A percentile compares a stretch with the other conserved stretches of the same genome.
phyloP scores from a whole-genome alignment of 2,888 invertebrate species.

The Leptopterna dolabrata region DNA sequence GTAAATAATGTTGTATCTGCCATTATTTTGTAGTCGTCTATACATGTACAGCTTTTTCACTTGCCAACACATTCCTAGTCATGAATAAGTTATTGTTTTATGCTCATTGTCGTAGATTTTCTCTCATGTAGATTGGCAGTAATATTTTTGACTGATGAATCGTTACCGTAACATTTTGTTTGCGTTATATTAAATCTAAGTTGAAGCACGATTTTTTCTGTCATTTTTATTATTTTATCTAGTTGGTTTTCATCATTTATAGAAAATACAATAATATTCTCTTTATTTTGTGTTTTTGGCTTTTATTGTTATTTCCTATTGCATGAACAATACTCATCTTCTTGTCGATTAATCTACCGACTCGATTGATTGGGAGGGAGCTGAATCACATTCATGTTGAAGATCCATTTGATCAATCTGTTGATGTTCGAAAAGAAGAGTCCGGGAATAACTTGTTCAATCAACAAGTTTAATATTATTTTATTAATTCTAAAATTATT shows the following conservation, averaged over 20 bases:
- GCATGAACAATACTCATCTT: background rate
- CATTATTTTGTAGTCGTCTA: background rate
- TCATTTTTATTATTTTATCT: background rate
- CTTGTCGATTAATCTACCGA: too few species aligned
- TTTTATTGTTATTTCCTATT: background rate
- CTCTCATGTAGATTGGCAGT: background rate
- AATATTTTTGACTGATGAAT: background rate
- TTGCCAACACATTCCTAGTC: constrained; percentile 51
- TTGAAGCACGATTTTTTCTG: background rate
- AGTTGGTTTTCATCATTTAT: background rate
- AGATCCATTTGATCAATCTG: too few species aligned
- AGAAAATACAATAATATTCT: background rate
- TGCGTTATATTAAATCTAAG: background rate
- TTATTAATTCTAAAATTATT: too few species aligned
- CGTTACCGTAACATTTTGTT: background rate
- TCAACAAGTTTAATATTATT: too few species aligned
- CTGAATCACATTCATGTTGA: too few species aligned
- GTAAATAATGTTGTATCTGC: background rate
- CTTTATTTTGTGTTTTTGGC: background rate
- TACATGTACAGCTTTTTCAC: constrained; percentile 31
- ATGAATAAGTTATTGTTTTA: background rate
- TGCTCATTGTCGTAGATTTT: background rate
- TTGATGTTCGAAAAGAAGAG: too few species aligned
- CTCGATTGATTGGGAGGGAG: too few species aligned
- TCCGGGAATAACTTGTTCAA: too few species aligned